Percentiles rank a stretch among this genome's conserved stretches.
Evolutionary conservation across 2,113 vertebrate species (phyloP).

Genomic region (Tenrec ecaudatus): DNA sequence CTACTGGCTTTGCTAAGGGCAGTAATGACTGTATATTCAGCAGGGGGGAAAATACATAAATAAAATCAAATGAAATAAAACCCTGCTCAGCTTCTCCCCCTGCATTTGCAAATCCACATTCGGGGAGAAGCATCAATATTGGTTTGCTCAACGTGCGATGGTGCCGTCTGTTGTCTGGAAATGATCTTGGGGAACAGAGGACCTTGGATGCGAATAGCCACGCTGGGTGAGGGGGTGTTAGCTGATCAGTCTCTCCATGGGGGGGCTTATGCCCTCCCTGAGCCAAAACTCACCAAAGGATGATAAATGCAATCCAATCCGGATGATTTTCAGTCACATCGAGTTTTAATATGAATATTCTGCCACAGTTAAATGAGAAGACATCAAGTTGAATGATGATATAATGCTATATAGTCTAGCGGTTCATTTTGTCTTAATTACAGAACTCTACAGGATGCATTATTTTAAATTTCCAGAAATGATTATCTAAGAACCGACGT

Average conservation of each 20-base stretch:
- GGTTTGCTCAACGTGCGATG: slow-evolving; percentile 59
- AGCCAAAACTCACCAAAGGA: slow-evolving; percentile 24
- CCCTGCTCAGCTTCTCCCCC: slow-evolving; percentile 61
- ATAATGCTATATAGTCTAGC: slow-evolving; percentile 13
- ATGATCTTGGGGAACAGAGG: neutral
- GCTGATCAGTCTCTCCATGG: neutral
- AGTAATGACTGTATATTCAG: slow-evolving; percentile 62
- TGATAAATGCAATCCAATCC: neutral
- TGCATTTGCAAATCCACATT: slow-evolving; percentile 73
- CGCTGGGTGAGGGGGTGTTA: neutral
- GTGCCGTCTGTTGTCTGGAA: neutral
- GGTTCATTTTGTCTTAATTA: slow-evolving; percentile 60
- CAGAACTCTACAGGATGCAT: slow-evolving; percentile 12
- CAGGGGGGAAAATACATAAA: neutral
- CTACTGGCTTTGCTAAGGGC: slow-evolving; percentile 21
- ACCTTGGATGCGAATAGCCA: neutral
- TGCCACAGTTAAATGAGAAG: slow-evolving; percentile 45
- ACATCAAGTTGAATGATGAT: neutral
- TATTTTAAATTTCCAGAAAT: slow-evolving; percentile 69
- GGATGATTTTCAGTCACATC: slow-evolving; percentile 43
- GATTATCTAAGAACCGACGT: slow-evolving; percentile 69
- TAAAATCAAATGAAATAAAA: slow-evolving; percentile 74
- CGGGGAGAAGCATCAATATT: slow-evolving; percentile 59
- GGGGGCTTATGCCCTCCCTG: neutral
- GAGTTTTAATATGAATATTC: slow-evolving; percentile 63